A percentile compares a stretch with the other conserved stretches of the same genome.
These are phyloP conservation scores for Drosophila varians DNA, from an alignment of 1,140 invertebrate species.

Conservation along the genomic window DNA sequence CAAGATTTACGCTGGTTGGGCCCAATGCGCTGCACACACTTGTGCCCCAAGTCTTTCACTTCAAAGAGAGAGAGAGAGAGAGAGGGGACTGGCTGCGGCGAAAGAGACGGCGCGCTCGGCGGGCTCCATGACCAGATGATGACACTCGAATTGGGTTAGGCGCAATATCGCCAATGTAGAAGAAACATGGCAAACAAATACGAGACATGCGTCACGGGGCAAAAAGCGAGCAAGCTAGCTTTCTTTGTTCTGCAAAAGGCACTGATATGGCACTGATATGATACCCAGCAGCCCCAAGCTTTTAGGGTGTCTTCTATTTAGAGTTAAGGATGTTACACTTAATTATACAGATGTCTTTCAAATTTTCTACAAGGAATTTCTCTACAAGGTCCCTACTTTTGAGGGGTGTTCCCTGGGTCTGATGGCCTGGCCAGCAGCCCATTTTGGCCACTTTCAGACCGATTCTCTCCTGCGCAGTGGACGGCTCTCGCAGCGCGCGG, in stretches of 20 bases:
- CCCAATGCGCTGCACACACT: slow-evolving; percentile 13
- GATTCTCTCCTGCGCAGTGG: slow-evolving; percentile 20
- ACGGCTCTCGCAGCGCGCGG: neutral
- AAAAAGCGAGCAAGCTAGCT: neutral
- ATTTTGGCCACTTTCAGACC: too few relatives aligned
- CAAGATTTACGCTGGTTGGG: too few relatives aligned
- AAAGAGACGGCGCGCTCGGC: neutral
- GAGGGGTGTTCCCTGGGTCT: slow-evolving; percentile 5
- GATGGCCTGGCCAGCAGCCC: neutral
- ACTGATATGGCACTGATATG: neutral
- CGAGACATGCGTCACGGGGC: slow-evolving; percentile 1
- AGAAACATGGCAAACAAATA: neutral
- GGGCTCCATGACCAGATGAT: slow-evolving; percentile 62
- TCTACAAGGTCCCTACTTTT: too few relatives aligned
- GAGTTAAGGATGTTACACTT: too few relatives aligned
- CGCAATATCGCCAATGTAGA: slow-evolving; percentile 48
- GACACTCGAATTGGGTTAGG: slow-evolving; percentile 72
- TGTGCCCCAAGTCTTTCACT: too few relatives aligned
- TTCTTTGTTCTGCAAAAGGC: slow-evolving; percentile 1
- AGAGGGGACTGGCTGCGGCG: too few relatives aligned
- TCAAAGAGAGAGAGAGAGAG: too few relatives aligned
- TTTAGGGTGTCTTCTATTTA: too few relatives aligned
- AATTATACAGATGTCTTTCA: too few relatives aligned
- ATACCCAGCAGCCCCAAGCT: neutral
- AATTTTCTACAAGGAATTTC: too few relatives aligned